These are phyloP conservation scores for Falcunculus frontatus DNA, from an alignment of 2,113 vertebrate species.

Conservation along the genomic window DNA sequence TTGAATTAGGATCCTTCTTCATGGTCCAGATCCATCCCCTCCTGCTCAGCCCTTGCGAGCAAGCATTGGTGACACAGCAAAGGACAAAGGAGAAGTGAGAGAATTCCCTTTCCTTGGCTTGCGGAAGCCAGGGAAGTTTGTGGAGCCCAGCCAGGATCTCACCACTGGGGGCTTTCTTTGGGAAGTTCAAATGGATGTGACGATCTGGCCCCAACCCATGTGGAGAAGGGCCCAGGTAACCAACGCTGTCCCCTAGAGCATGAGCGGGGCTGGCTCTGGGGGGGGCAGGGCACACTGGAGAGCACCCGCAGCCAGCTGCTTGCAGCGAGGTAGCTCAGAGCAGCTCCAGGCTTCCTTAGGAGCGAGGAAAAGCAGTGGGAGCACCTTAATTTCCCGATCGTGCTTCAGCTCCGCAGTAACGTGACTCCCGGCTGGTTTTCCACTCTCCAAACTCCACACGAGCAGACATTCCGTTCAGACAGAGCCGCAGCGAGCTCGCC, in stretches of 20 bases:
- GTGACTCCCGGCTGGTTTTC: background rate
- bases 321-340: fast-evolving
- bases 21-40: background rate
- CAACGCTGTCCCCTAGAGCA: fast-evolving
- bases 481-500: background rate
- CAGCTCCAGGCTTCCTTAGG: background rate
- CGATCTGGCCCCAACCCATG: background rate
- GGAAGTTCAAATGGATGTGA: background rate
- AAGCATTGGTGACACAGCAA: background rate
- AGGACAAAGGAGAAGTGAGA: background rate
- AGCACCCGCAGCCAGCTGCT: background rate
- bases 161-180: background rate
- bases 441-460: fast-evolving
- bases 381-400: background rate
- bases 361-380: fast-evolving
- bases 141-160: background rate
- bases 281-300: background rate
- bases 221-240: background rate
- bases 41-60: background rate
- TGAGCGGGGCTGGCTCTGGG: too few species aligned
- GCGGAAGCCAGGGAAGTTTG: too few species aligned
- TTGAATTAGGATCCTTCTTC: too few species aligned
- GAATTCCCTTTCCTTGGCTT: background rate
- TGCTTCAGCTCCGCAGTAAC: background rate
- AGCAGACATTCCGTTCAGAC: background rate